A percentile compares a stretch with the other conserved stretches of the same genome.
phyloP scores from a whole-genome alignment of 2,113 vertebrate genomes.

The Solea solea region DNA sequence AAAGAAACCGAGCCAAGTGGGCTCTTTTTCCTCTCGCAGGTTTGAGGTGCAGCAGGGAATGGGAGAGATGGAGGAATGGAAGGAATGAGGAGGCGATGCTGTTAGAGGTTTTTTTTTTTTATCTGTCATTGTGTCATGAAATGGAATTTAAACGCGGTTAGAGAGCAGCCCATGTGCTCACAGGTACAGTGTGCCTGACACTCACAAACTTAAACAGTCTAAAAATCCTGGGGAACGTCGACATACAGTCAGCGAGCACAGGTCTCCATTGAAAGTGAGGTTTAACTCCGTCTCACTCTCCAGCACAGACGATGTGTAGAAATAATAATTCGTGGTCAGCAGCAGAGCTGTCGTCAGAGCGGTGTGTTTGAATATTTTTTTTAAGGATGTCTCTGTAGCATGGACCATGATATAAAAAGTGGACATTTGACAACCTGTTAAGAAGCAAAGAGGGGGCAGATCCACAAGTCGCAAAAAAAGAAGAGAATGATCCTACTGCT shows the following conservation, averaged over 20 bases:
- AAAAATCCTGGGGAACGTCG: constrained; percentile 28
- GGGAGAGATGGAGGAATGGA: constrained; percentile 2
- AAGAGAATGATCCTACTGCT: no score
- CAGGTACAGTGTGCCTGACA: constrained; percentile 48
- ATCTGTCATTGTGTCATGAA: constrained; percentile 61
- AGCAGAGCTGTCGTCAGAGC: background rate
- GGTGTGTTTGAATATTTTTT: constrained; percentile 14
- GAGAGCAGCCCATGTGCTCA: constrained; percentile 44
- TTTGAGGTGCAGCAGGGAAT: constrained; percentile 24
- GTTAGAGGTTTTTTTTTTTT: constrained; percentile 31
- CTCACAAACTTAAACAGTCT: background rate
- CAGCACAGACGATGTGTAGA: constrained; percentile 23
- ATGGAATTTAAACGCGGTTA: constrained; percentile 49
- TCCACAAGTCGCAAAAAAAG: no score
- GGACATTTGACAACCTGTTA: no score
- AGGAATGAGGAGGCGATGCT: constrained; percentile 23
- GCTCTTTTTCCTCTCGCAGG: constrained; percentile 25
- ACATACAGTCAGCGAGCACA: constrained; percentile 6
- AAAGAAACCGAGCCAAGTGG: constrained; percentile 39
- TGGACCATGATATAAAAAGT: no score
- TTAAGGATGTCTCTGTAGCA: constrained; percentile 10
- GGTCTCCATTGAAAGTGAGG: constrained; percentile 35
- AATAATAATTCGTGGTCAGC: constrained; percentile 22
- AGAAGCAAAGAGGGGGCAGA: no score
- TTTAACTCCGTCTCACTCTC: constrained; percentile 56